These are phyloP conservation scores for Marmota monax DNA, from an alignment of 2,113 vertebrate species.

Conservation along the genomic window DNA sequence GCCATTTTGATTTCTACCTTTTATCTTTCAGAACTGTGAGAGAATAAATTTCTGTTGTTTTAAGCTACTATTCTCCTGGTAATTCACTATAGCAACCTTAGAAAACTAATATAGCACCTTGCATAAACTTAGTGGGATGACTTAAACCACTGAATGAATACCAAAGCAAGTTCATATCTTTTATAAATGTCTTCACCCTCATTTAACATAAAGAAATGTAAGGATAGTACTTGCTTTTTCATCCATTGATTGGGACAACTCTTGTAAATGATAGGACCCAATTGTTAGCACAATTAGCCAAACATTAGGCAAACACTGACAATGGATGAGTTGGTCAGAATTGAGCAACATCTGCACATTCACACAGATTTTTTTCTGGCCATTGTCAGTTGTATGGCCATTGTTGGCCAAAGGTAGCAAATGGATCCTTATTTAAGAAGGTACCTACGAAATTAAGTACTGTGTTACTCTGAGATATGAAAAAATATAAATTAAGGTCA, in stretches of 20 bases:
- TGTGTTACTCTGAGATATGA: background rate
- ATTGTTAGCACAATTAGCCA: background rate
- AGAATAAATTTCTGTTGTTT: too few species aligned
- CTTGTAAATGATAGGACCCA: background rate
- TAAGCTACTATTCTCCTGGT: too few species aligned
- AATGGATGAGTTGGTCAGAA: background rate
- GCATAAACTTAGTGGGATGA: too few species aligned
- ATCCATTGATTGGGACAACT: background rate
- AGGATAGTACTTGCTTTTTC: too few species aligned
- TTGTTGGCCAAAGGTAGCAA: background rate
- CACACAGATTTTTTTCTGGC: background rate
- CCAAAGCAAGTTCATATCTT: too few species aligned
- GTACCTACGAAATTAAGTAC: background rate
- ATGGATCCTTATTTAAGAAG: background rate
- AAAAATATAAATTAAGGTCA: background rate
- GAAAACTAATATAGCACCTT: too few species aligned
- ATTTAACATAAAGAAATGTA: background rate
- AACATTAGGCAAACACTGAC: background rate
- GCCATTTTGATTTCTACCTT: too few species aligned
- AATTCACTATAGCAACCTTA: too few species aligned
- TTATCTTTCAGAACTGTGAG: too few species aligned
- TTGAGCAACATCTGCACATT: background rate
- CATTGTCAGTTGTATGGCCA: background rate
- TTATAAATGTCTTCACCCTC: background rate
- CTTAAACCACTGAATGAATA: too few species aligned